Evolutionary conservation across 2,888 invertebrate species (phyloP).

Genomic region (Stenodema calcarata): DNA sequence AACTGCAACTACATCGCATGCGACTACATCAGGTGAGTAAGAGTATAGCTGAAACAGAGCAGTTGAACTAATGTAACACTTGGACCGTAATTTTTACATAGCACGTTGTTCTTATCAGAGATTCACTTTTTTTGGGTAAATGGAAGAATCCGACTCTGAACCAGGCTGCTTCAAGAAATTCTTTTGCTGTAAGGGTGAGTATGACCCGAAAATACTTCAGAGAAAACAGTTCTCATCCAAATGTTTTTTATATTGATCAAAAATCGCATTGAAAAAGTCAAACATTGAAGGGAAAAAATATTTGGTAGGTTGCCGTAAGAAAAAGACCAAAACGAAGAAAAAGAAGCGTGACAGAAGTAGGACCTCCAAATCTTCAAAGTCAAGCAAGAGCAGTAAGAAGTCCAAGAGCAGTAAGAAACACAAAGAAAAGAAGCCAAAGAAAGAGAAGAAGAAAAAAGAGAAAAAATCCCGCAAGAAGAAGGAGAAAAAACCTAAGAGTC

Average conservation of each 20-base stretch:
- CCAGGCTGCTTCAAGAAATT: slow-evolving; percentile 35
- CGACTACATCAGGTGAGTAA: not conserved
- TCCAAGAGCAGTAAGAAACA: slow-evolving; percentile 1
- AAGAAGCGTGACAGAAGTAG: not conserved
- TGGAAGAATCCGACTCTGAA: not conserved
- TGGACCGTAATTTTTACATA: too few species aligned
- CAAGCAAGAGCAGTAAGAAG: not conserved
- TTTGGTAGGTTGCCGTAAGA: not conserved
- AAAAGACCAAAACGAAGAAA: not conserved
- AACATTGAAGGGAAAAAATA: too few species aligned
- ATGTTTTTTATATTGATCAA: too few species aligned
- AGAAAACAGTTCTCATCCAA: too few species aligned
- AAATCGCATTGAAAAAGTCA: too few species aligned
- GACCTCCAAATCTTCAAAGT: not conserved
- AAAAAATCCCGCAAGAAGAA: not conserved
- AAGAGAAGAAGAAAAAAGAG: slow-evolving; percentile 4
- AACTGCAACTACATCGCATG: not conserved
- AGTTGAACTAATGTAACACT: too few species aligned
- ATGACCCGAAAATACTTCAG: not conserved
- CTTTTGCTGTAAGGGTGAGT: slow-evolving; percentile 20
- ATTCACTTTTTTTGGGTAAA: not conserved
- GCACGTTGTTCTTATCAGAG: not conserved
- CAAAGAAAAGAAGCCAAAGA: not conserved
- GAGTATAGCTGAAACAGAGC: too few species aligned
- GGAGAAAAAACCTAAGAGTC: not conserved